Percentiles rank a stretch among this genome's conserved stretches.
phyloP scores from a whole-genome alignment of 30 jellyfish, hydroid and myxozoan genomes.

The Aurelia aurita complex sp. Pacific region DNA sequence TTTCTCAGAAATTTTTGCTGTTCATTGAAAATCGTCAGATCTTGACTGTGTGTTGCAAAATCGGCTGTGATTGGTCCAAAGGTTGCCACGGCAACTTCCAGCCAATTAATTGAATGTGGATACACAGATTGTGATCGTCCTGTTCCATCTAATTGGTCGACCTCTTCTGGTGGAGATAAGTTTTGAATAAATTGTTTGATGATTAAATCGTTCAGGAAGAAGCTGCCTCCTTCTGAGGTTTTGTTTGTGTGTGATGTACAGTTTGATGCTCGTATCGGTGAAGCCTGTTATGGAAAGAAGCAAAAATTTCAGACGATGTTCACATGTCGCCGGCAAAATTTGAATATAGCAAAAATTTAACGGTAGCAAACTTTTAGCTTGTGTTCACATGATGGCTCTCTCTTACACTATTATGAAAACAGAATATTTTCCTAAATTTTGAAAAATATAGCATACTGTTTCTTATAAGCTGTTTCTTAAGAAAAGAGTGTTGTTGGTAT shows the following conservation, averaged over 20 bases:
- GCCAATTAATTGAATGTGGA: constrained; percentile 86
- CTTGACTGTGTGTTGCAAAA: constrained; percentile 20
- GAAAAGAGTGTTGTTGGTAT: no score
- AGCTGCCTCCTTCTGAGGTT: constrained; percentile 77
- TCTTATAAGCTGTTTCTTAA: no score
- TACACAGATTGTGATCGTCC: constrained; percentile 44
- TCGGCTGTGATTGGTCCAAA: constrained; percentile 96
- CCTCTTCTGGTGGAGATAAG: constrained; percentile 68
- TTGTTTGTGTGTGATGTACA: constrained; percentile 77
- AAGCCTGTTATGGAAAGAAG: constrained; percentile 53
- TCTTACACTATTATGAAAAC: no score
- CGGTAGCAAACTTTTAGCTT: background rate
- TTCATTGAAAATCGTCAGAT: constrained; percentile 33
- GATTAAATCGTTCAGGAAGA: constrained; percentile 73
- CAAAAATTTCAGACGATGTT: background rate
- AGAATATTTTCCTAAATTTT: no score
- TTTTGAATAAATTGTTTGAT: constrained; percentile 82
- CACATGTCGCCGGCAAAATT: no score
- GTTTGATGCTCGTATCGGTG: constrained; percentile 82
- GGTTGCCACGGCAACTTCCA: constrained; percentile 87
- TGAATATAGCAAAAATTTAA: background rate
- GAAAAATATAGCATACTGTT: no score
- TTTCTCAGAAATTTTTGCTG: constrained; percentile 70
- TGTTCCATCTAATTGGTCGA: constrained; percentile 43
- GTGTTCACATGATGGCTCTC: background rate